phyloP scores from a whole-genome alignment of 2,888 invertebrate genomes.

The Stenurella melanura region DNA sequence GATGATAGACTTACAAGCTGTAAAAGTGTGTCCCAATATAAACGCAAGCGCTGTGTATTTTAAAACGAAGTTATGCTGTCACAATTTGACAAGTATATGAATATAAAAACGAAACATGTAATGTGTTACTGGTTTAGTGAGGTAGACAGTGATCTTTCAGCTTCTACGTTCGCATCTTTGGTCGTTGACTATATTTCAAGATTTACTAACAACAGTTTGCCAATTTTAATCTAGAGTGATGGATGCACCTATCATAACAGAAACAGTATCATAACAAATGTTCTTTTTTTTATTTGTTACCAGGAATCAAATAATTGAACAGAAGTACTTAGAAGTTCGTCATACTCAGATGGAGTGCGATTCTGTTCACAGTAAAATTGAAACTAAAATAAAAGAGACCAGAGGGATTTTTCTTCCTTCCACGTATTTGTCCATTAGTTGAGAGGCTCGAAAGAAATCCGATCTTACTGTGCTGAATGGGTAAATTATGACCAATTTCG shows the following conservation, averaged over 20 bases:
- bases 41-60: no score
- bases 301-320: no score
- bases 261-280: background rate
- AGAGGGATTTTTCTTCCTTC: constrained; percentile 20
- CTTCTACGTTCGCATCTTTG: constrained; percentile 17
- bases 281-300: background rate
- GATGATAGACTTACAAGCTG: no score
- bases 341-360: background rate
- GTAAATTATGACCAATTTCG: constrained; percentile 2
- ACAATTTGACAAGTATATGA: no score
- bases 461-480: constrained; percentile 17
- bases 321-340: no score
- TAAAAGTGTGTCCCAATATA: no score
- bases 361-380: constrained; percentile 8
- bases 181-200: constrained; percentile 24
- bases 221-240: constrained; percentile 22
- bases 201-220: constrained; percentile 7
- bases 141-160: constrained; percentile 21
- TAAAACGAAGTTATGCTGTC: no score
- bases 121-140: constrained; percentile 7
- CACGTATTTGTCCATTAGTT: constrained; percentile 13
- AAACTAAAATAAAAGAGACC: constrained; percentile 15
- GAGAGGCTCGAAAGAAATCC: constrained; percentile 10
- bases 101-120: no score
- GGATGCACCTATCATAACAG: no score